Conservation (phyloP, 2,888 invertebrate genomes). For the Heliothis peltigera region DNA sequence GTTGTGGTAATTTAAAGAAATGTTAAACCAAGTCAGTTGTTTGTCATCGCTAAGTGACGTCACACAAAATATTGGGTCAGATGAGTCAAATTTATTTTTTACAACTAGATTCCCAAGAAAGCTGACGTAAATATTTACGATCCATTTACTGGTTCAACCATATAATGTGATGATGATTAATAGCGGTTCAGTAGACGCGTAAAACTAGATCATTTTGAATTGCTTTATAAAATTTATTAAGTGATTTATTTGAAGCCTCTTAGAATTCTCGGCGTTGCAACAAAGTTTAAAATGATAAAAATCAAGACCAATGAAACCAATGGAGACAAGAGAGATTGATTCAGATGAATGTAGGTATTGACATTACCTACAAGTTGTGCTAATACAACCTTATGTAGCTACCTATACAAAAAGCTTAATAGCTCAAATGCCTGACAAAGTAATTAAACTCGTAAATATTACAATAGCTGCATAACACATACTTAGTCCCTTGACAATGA, state of each 20-base stretch:
- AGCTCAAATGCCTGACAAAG: not conserved
- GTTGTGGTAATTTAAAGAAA: not conserved
- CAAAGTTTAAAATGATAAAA: no score
- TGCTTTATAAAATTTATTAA: not conserved
- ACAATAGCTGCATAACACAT: not conserved
- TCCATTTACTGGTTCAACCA: slow-evolving; percentile 8
- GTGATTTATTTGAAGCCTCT: not conserved
- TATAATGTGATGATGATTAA: slow-evolving; percentile 43
- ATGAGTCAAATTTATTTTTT: slow-evolving; percentile 51
- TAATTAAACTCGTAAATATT: not conserved
- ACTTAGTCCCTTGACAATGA: slow-evolving; percentile 21
- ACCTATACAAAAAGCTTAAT: not conserved
- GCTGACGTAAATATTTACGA: slow-evolving; percentile 49
- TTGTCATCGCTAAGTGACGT: slow-evolving; percentile 40
- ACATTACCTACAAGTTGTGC: no score
- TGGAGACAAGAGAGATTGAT: no score
- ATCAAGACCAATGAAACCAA: no score
- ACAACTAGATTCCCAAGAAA: slow-evolving; percentile 38
- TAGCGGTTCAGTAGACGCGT: not conserved
- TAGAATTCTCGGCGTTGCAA: not conserved
- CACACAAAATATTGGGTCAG: slow-evolving; percentile 44
- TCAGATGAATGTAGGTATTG: no score
- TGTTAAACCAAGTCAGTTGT: not conserved
- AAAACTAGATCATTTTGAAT: slow-evolving; percentile 1
- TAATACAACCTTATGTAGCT: no score